These are phyloP conservation scores for Escarpia spicata DNA, from an alignment of 2,888 invertebrate genomes.

Conservation along the genomic window DNA sequence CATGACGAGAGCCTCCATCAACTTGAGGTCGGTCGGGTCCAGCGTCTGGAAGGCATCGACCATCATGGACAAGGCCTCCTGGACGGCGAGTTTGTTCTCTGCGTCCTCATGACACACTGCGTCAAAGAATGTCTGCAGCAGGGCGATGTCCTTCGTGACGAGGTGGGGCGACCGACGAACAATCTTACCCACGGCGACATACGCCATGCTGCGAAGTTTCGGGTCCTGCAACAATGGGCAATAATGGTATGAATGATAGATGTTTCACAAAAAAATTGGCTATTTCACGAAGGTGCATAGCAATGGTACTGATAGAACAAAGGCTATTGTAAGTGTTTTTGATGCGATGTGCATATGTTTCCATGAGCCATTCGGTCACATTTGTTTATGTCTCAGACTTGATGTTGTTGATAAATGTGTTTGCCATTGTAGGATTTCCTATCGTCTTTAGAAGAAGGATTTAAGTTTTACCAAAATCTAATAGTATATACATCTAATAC, in stretches of 20 bases:
- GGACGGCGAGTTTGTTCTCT: constrained; percentile 70
- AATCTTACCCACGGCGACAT: constrained; percentile 78
- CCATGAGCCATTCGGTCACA: no score
- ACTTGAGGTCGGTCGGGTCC: constrained; percentile 57
- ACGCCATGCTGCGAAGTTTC: constrained; percentile 76
- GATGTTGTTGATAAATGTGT: no score
- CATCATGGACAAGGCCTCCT: constrained; percentile 78
- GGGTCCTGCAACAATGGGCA: constrained; percentile 33
- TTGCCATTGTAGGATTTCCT: no score
- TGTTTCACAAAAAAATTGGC: not conserved
- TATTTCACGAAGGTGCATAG: not conserved
- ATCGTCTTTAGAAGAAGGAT: no score
- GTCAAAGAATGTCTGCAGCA: constrained; percentile 69
- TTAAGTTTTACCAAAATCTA: no score
- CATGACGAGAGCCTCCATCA: constrained; percentile 76
- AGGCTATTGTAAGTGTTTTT: not conserved
- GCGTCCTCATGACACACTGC: constrained; percentile 60
- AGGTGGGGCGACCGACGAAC: constrained; percentile 69
- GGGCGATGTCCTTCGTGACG: constrained; percentile 76
- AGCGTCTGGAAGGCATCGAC: constrained; percentile 71
- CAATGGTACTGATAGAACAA: not conserved
- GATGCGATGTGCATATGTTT: no score
- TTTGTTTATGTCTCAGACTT: no score
- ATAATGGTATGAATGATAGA: not conserved
- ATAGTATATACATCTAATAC: no score